These are phyloP conservation scores for Orthosia gothica DNA, from an alignment of 2,888 invertebrate genomes.

Conservation along the genomic window DNA sequence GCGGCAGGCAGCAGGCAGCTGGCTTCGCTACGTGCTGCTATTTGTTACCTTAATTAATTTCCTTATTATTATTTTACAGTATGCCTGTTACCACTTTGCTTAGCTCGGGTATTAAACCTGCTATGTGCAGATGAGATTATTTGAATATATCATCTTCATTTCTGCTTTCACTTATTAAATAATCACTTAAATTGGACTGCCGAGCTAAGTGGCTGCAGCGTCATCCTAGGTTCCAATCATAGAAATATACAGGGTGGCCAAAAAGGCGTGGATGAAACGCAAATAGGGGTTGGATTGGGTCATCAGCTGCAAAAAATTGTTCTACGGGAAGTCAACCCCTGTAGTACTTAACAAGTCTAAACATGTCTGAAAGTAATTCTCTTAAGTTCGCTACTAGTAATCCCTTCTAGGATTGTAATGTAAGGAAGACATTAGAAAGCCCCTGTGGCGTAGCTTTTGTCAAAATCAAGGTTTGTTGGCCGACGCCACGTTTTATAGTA, in stretches of 20 bases:
- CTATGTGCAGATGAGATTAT: too few relatives aligned
- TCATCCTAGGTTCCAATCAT: too few relatives aligned
- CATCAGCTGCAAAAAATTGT: too few relatives aligned
- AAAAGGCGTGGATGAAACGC: too few relatives aligned
- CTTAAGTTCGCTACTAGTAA: slow-evolving; percentile 55
- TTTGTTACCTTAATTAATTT: slow-evolving; percentile 33
- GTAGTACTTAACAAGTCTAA: too few relatives aligned
- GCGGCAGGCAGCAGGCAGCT: neutral
- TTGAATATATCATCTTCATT: too few relatives aligned
- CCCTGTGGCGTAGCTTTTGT: slow-evolving; percentile 37
- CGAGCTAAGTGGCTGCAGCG: too few relatives aligned
- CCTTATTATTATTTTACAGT: slow-evolving; percentile 11
- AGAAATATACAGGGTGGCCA: too few relatives aligned
- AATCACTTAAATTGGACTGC: too few relatives aligned
- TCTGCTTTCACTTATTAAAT: too few relatives aligned
- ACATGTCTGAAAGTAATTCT: slow-evolving; percentile 41
- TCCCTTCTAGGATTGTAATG: slow-evolving; percentile 43
- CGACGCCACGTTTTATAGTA: slow-evolving; percentile 7
- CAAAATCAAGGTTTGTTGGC: slow-evolving; percentile 44
- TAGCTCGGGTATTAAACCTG: neutral
- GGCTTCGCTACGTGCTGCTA: neutral
- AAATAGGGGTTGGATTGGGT: too few relatives aligned
- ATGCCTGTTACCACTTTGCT: neutral
- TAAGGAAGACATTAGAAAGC: slow-evolving; percentile 68
- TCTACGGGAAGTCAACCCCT: too few relatives aligned